phyloP scores from a whole-genome alignment of 2,797 vertebrate species.

The Typhlichthys eigenmanni region DNA sequence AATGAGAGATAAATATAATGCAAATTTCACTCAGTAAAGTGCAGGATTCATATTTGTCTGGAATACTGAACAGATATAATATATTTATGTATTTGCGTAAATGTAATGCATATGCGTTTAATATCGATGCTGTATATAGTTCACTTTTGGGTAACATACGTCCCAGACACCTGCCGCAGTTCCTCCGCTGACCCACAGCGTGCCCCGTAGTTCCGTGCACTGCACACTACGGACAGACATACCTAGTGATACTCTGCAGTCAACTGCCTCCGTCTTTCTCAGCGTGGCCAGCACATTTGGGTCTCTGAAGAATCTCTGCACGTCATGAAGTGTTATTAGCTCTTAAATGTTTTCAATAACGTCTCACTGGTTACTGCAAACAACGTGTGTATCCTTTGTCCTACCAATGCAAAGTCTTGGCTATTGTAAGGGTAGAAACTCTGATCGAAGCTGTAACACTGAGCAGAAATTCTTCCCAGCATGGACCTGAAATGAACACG shows the following conservation, averaged over 20 bases:
- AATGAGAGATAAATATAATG: neutral
- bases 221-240: constrained; percentile 25
- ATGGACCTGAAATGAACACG: constrained; percentile 81
- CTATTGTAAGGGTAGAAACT: constrained; percentile 77
- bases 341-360: neutral
- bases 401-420: constrained; percentile 83
- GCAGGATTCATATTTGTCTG: neutral
- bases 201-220: neutral
- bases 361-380: neutral
- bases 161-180: no score
- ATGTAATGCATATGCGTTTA: no score
- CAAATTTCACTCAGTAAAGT: neutral
- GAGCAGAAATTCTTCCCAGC: constrained; percentile 82
- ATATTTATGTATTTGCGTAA: no score
- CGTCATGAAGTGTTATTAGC: constrained; percentile 2
- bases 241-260: constrained; percentile 57
- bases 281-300: constrained; percentile 57
- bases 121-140: no score
- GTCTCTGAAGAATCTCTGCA: constrained; percentile 73
- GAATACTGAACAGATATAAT: no score
- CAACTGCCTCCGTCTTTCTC: constrained; percentile 33
- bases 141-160: no score
- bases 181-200: no score
- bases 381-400: constrained; percentile 11
- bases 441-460: constrained; percentile 86